These are phyloP conservation scores for Cavia porcellus DNA, from an alignment of 2,113 vertebrate genomes.

Conservation along the genomic window DNA sequence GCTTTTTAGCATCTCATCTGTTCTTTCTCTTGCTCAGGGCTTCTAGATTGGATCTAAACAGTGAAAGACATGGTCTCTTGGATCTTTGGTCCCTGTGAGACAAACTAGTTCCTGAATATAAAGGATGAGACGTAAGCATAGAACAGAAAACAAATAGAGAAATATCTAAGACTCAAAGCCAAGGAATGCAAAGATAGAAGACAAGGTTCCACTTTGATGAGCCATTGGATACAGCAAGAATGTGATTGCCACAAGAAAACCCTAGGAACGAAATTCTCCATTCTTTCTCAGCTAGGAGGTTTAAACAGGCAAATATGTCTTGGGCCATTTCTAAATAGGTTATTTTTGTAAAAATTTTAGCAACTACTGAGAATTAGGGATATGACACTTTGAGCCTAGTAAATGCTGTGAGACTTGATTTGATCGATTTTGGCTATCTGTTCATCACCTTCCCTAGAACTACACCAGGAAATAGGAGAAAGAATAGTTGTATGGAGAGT, in stretches of 20 bases:
- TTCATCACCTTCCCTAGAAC: constrained; percentile 70
- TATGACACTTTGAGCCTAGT: constrained; percentile 78
- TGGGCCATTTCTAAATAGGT: constrained; percentile 72
- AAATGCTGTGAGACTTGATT: constrained; percentile 74
- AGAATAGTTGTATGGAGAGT: constrained; percentile 65
- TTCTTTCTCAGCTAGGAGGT: constrained; percentile 72
- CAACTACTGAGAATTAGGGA: constrained; percentile 59
- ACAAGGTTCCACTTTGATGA: not conserved
- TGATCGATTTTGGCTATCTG: constrained; percentile 65
- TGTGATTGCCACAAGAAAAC: not conserved
- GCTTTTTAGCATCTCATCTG: constrained; percentile 69
- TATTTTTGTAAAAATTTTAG: constrained; percentile 71
- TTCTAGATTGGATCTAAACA: constrained; percentile 73
- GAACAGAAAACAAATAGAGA: not conserved
- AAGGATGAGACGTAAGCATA: not conserved
- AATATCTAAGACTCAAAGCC: not conserved
- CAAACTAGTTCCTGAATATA: not conserved
- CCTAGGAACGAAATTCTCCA: not conserved
- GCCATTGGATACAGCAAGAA: not conserved
- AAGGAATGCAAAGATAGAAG: constrained; percentile 31
- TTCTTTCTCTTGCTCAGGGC: constrained; percentile 82
- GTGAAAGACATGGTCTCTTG: constrained; percentile 42
- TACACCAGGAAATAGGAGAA: constrained; percentile 68
- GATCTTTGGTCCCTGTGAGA: constrained; percentile 64
- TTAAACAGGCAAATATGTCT: constrained; percentile 60